Evolutionary conservation across 2,888 invertebrate species (phyloP).

Genomic region (Carabus problematicus): DNA sequence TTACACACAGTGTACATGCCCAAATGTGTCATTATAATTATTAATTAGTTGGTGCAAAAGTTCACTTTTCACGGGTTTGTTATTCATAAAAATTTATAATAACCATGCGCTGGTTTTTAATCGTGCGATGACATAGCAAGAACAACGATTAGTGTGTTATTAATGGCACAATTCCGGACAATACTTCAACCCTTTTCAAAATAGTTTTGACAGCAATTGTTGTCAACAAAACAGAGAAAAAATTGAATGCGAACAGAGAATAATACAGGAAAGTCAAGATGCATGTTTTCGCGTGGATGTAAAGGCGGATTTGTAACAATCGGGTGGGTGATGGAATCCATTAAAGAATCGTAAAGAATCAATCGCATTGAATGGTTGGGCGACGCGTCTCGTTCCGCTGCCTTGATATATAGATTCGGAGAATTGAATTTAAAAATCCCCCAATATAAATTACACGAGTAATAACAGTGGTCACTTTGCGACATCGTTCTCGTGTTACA

Average conservation of each 20-base stretch:
- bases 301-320: constrained; percentile 19
- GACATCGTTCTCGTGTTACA: constrained; percentile 2
- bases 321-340: constrained; percentile 29
- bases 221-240: constrained; percentile 7
- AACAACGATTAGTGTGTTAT: constrained; percentile 34
- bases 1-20: too few species aligned
- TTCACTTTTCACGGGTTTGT: constrained; percentile 30
- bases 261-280: constrained; percentile 23
- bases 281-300: background rate
- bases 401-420: background rate
- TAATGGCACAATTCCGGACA: constrained; percentile 34
- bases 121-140: constrained; percentile 26
- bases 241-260: constrained; percentile 25
- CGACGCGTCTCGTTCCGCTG: background rate
- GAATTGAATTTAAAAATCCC: constrained; percentile 35
- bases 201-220: constrained; percentile 39
- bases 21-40: constrained; percentile 15
- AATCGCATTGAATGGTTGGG: constrained; percentile 17
- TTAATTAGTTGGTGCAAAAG: constrained; percentile 18
- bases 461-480: constrained; percentile 30
- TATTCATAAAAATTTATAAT: constrained; percentile 23
- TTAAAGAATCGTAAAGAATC: constrained; percentile 39
- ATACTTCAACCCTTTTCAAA: constrained; percentile 41
- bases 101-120: constrained; percentile 23
- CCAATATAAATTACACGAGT: constrained; percentile 28